These are phyloP conservation scores for Tribolium castaneum DNA, from an alignment of 1,140 invertebrate genomes.

Conservation along the genomic window DNA sequence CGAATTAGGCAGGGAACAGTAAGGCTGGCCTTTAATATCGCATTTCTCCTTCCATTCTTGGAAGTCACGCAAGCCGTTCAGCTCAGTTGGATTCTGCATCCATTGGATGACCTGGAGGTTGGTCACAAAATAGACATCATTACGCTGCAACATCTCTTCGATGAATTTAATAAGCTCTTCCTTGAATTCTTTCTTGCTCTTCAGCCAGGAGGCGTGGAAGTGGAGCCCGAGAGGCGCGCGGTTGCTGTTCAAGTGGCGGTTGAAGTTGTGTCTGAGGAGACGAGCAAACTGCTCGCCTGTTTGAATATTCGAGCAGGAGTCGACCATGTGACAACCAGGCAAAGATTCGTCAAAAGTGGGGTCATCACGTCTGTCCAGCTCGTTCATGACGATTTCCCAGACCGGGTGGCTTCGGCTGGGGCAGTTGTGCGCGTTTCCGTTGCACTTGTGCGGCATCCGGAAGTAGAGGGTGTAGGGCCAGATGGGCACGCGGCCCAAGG, in stretches of 20 bases:
- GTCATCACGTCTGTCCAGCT: conserved; percentile 90
- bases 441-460: conserved; percentile 94
- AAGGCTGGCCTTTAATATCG: conserved; percentile 92
- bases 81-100: conserved; percentile 96
- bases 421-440: conserved; percentile 92
- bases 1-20: conserved; percentile 91
- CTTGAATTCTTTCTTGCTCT: conserved; percentile 93
- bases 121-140: conserved; percentile 95
- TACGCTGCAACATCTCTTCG: conserved; percentile 89
- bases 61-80: conserved; percentile 88
- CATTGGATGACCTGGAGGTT: conserved; percentile 96
- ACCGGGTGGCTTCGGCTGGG: conserved; percentile 90
- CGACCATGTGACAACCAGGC: conserved; percentile 93
- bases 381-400: conserved; percentile 97
- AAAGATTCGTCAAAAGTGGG: conserved; percentile 91
- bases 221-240: conserved; percentile 93
- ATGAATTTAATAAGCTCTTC: conserved; percentile 94
- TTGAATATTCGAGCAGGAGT: conserved; percentile 93
- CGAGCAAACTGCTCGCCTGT: conserved; percentile 88
- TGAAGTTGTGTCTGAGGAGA: conserved; percentile 92
- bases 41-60: conserved; percentile 96
- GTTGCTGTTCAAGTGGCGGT: conserved; percentile 92
- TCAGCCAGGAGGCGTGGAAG: conserved; percentile 95
- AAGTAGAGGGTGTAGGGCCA: conserved; percentile 97
- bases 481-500: conserved; percentile 87